Evolutionary conservation across 2,113 vertebrate genomes (phyloP), one percentile per base, ranked within the genome.

Genomic region (Columba livia): DNA sequence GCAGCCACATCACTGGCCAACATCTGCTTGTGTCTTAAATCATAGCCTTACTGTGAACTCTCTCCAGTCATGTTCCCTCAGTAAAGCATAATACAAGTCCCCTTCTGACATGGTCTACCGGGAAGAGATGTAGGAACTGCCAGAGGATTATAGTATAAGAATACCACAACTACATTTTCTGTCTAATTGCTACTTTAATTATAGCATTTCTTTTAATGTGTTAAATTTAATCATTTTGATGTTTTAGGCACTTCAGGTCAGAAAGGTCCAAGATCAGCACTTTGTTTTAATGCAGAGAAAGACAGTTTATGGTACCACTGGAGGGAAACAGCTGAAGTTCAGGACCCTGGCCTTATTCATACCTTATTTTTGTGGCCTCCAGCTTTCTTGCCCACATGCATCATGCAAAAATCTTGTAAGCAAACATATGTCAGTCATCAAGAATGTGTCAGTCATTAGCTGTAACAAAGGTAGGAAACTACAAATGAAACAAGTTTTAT

Each of bases 1-100:
- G 5, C 77, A 79, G 83, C 73, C 61, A 40, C 26, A 5, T 69
- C 82, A 44, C 93, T 81, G 83, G 48, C 57, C 80, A 92, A 67
- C 77, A 89, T 95, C 91, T 94, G 91, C 79, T 79, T 60, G 84
- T 0, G 0, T 92, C 95, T 93, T 89, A 89, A 95, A 74, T 92
- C 89, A 64, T 20, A 94, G 80, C 69, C 72, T 57, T 56, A 31
- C 83, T 81, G 61, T 87, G 72, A 90, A 87, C 72, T 67, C 88
- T 83, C 42, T 56, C 36, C 47, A 88, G 25, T 58, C 54, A 57
- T 5, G 21, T 42, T 70, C 17, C 32, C 64, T 60, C 4, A 3
- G 40, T 47, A 64, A 73, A 95, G 64, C 44, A 10, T 47, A 47
- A 47, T 19, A 57, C 40, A 65, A 77, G 17, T 11, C 40, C 34